Evolutionary conservation across 2,888 invertebrate species (phyloP).

Genomic region (Calameuta idolon): DNA sequence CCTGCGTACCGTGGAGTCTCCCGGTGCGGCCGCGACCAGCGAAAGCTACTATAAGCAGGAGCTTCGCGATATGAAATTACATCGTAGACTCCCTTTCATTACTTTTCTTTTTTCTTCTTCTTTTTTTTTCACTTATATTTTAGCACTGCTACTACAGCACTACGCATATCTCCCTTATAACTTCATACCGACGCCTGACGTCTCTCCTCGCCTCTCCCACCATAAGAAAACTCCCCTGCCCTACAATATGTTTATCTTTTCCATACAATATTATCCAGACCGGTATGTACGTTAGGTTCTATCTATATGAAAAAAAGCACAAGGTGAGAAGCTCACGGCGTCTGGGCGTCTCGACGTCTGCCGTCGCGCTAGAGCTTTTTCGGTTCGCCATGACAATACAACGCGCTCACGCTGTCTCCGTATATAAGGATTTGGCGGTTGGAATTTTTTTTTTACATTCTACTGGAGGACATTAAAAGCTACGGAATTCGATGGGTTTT

Average conservation of each 20-base stretch:
- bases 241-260: conserved; percentile 15
- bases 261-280: neutral
- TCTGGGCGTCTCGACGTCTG: neutral
- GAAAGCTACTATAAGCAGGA: neutral
- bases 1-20: conserved; percentile 20
- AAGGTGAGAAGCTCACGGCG: neutral
- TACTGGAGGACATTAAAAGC: neutral
- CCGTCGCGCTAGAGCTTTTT: neutral
- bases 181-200: neutral
- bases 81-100: neutral
- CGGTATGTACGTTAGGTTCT: neutral
- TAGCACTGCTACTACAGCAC: neutral
- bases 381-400: neutral
- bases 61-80: neutral
- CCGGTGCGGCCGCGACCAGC: neutral
- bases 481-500: no score
- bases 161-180: neutral
- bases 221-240: neutral
- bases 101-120: neutral
- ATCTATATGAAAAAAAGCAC: neutral
- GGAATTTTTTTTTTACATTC: neutral
- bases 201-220: neutral
- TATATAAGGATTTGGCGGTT: neutral
- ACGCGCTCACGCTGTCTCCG: neutral
- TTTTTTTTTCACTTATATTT: neutral